Evolutionary conservation across 2,113 vertebrate genomes (phyloP).

Genomic region (Hirundichthys speculiger): DNA sequence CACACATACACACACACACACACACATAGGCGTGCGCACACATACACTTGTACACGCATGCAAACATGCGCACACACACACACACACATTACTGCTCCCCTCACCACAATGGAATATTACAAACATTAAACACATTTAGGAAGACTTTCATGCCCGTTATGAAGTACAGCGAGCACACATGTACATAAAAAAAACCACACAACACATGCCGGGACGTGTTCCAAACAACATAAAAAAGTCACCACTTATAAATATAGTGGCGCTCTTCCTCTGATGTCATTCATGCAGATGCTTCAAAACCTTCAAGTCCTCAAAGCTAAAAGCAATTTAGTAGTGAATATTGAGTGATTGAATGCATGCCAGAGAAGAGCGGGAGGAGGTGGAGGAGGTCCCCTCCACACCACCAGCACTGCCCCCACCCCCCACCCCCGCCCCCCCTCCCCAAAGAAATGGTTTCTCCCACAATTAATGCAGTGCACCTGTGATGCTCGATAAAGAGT

Average conservation of each 20-base stretch:
- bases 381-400: conserved; percentile 46
- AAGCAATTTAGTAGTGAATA: conserved; percentile 79
- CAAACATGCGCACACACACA: background rate
- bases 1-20: background rate
- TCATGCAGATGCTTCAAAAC: conserved; percentile 73
- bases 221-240: conserved; percentile 72
- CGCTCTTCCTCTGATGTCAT: conserved; percentile 71
- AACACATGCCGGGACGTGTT: conserved; percentile 50
- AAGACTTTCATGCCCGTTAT: conserved; percentile 30
- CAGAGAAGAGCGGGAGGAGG: conserved; percentile 66
- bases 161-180: conserved; percentile 34
- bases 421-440: conserved; percentile 5
- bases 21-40: conserved; percentile 19
- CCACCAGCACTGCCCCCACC: conserved; percentile 18
- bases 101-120: conserved; percentile 41
- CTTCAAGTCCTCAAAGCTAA: conserved; percentile 69
- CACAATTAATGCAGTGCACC: conserved; percentile 86
- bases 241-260: conserved; percentile 68
- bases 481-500: conserved; percentile 87
- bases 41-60: background rate
- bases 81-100: conserved; percentile 11
- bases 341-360: conserved; percentile 78
- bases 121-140: conserved; percentile 47
- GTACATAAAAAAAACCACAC: conserved; percentile 11
- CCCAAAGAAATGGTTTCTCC: conserved; percentile 81